phyloP scores from a whole-genome alignment of 2,797 vertebrate genomes.

The Arnoldichthys spilopterus region DNA sequence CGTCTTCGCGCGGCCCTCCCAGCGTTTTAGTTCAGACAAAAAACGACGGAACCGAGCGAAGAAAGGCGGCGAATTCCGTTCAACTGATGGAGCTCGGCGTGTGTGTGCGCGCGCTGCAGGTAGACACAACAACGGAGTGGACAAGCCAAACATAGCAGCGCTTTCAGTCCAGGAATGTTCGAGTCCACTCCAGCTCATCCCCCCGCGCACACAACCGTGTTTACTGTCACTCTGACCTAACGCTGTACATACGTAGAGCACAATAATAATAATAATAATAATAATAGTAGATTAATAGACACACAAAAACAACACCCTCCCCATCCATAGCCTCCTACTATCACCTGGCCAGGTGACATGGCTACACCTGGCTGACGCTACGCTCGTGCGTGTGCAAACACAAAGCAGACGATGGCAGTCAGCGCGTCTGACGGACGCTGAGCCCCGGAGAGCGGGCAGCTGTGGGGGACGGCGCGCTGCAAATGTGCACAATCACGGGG shows the following conservation, averaged over 20 bases:
- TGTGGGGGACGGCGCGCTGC: too few species aligned
- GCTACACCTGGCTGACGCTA: not conserved
- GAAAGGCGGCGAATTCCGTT: too few species aligned
- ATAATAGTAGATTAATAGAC: too few species aligned
- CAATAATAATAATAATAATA: not conserved
- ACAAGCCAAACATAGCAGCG: slow-evolving; percentile 5
- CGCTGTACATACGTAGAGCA: too few species aligned
- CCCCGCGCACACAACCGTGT: too few species aligned
- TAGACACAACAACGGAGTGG: not conserved
- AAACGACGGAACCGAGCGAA: too few species aligned
- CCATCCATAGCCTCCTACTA: too few species aligned
- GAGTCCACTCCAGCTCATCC: too few species aligned
- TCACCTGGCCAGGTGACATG: slow-evolving; percentile 25
- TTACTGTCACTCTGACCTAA: too few species aligned
- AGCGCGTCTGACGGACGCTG: not conserved
- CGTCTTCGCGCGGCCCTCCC: too few species aligned
- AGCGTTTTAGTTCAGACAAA: not conserved
- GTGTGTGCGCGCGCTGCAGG: not conserved
- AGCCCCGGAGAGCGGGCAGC: not conserved
- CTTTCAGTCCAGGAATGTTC: too few species aligned
- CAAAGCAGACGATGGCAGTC: not conserved
- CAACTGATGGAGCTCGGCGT: not conserved
- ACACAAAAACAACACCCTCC: too few species aligned
- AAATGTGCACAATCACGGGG: not conserved
- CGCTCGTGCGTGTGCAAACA: not conserved